Evolutionary conservation across 2,888 invertebrate genomes (phyloP), one percentile per base, ranked within the genome.

Genomic region (Machimus rusticus): DNA sequence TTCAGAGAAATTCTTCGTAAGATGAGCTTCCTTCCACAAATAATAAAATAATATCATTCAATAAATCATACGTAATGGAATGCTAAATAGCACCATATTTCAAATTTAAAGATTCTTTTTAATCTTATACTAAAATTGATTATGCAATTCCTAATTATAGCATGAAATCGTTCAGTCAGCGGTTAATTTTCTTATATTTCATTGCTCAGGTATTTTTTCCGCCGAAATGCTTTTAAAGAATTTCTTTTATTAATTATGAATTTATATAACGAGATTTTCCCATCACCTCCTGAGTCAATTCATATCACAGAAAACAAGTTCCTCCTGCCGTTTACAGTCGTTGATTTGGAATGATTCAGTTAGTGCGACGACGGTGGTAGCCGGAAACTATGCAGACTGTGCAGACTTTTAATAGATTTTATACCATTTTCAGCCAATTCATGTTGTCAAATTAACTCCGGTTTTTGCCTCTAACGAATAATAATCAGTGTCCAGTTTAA

Each of bases 371-470:
- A 46, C 12, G 43, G 5, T 5, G 16, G 66, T 66, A 23, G 12
- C 78, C 78, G 78, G 78, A 78, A 78, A 19, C 43, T n/a, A 23
- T 66, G 66, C 66, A 66, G 66, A 55, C 55, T 55, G 19, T 55
- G 19, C 19, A 55, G 55, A 66, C 66, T 66, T 23, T 78, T 78
- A 39, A 78, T 39, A 23, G 19, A 19, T 39, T 78, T 78, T 78
- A n/a, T n/a, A 23, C 39, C 39, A 43, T 23, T 78, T 46, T 78
- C n/a, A 78, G 78, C 43, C 39, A 43, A 78, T 78, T 78, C 78
- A 78, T 43, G 78, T 43, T 43, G 78, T 39, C 78, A 43, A 78
- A 78, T 78, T 78, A 78, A 78, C n/a, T 78, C 8, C 19, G 19
- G n/a, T 43, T 78, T 78, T 78, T 78, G 78, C 78, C 78, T 78